These are phyloP conservation scores for Megaleporinus macrocephalus DNA, from an alignment of 2,113 vertebrate genomes.

Conservation along the genomic window DNA sequence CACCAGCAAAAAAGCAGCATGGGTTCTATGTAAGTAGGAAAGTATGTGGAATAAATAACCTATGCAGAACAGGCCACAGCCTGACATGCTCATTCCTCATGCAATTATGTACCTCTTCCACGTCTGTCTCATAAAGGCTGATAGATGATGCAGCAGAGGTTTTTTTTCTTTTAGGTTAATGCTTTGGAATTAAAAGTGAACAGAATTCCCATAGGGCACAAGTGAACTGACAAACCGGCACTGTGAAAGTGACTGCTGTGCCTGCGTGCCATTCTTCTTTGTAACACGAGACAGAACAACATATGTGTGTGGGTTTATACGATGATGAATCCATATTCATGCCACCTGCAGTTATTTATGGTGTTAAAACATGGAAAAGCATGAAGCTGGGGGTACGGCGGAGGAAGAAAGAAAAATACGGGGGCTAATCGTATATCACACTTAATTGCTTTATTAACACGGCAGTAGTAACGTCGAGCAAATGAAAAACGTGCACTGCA, in stretches of 20 bases:
- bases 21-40: too few relatives aligned
- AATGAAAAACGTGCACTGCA: neutral
- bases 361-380: neutral
- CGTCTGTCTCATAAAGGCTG: neutral
- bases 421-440: constrained; percentile 1
- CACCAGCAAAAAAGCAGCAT: too few relatives aligned
- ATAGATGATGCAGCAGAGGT: neutral
- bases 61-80: neutral
- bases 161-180: neutral
- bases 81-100: neutral
- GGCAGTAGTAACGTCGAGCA: neutral
- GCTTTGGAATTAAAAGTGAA: neutral
- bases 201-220: neutral
- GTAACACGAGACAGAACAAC: constrained; percentile 20
- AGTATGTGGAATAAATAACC: too few relatives aligned
- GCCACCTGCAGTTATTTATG: constrained; percentile 24
- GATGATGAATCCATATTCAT: constrained; percentile 17
- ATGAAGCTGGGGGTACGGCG: neutral
- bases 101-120: constrained; percentile 12
- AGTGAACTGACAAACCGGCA: constrained; percentile 1
- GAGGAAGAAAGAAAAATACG: neutral
- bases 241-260: constrained; percentile 16
- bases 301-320: constrained; percentile 40
- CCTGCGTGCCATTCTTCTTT: neutral
- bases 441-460: neutral